A percentile compares a stretch with the other conserved stretches of the same genome.
Conservation (phyloP, 2,888 invertebrate genomes). For the Catonia carolina region DNA sequence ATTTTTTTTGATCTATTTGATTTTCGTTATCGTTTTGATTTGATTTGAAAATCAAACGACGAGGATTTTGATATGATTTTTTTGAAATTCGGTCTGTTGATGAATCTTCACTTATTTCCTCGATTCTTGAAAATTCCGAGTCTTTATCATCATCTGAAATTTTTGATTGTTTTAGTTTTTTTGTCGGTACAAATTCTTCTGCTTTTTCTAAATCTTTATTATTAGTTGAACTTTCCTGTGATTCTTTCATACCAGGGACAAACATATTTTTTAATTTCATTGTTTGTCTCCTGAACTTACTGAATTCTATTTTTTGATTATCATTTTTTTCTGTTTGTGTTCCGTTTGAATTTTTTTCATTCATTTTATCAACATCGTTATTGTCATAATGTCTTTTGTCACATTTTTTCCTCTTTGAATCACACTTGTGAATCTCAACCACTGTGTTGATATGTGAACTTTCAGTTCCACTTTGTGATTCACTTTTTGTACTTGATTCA, state of each 20-base stretch:
- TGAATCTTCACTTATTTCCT: too few species aligned
- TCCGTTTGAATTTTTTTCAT: slow-evolving; percentile 2
- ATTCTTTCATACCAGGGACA: background rate
- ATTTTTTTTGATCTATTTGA: too few species aligned
- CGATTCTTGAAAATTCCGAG: too few species aligned
- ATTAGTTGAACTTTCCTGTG: background rate
- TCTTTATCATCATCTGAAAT: too few species aligned
- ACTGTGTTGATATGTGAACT: background rate
- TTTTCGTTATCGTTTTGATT: too few species aligned
- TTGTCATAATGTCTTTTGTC: background rate
- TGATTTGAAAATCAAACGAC: too few species aligned
- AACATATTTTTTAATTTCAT: slow-evolving; percentile 1
- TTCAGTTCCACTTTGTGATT: background rate
- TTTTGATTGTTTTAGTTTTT: background rate
- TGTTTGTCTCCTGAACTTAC: background rate
- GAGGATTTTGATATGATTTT: too few species aligned
- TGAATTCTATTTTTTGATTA: background rate
- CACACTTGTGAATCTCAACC: slow-evolving; percentile 1
- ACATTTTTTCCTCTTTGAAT: slow-evolving; percentile 1
- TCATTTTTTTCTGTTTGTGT: background rate
- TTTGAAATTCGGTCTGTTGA: too few species aligned
- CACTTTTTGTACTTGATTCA: too few species aligned
- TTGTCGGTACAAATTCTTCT: background rate
- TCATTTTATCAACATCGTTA: background rate
- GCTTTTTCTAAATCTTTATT: background rate